Conservation (phyloP, 35 echinoderm and acorn worm genomes). For the Ophiothrix spiculata region DNA sequence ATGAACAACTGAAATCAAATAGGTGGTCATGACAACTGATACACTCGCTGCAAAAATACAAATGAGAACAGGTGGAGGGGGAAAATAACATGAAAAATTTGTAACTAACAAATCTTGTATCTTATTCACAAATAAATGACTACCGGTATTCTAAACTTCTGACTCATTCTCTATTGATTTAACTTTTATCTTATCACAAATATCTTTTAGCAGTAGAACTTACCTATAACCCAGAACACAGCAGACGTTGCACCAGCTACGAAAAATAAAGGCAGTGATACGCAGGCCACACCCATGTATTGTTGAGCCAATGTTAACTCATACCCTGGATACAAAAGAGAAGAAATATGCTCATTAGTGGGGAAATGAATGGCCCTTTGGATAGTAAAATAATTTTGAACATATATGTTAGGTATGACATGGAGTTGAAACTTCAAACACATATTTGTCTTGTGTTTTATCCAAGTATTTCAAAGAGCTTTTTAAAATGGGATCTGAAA, state of each 20-base stretch:
- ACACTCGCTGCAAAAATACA: too few relatives aligned
- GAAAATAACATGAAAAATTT: too few relatives aligned
- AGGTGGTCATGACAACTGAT: too few relatives aligned
- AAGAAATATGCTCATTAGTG: not conserved
- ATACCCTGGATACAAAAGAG: slow-evolving; percentile 58
- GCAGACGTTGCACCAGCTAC: slow-evolving; percentile 70
- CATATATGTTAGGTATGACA: not conserved
- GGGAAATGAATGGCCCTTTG: not conserved
- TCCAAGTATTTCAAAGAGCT: not conserved
- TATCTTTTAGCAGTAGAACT: too few relatives aligned
- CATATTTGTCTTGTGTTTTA: not conserved
- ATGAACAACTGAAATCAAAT: too few relatives aligned
- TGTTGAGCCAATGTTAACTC: slow-evolving; percentile 80
- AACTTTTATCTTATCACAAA: too few relatives aligned
- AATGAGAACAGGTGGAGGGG: too few relatives aligned
- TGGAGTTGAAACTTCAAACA: not conserved
- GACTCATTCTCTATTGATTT: too few relatives aligned
- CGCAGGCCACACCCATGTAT: slow-evolving; percentile 46
- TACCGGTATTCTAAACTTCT: too few relatives aligned
- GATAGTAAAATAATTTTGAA: not conserved
- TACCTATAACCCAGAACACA: slow-evolving; percentile 93
- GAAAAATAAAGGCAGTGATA: slow-evolving; percentile 76
- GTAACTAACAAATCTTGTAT: too few relatives aligned
- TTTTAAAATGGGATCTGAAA: not conserved
- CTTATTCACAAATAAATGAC: too few relatives aligned